Base-by-base conservation (phyloP, 2,797 vertebrate species). In the Alcedo atthis region DNA sequence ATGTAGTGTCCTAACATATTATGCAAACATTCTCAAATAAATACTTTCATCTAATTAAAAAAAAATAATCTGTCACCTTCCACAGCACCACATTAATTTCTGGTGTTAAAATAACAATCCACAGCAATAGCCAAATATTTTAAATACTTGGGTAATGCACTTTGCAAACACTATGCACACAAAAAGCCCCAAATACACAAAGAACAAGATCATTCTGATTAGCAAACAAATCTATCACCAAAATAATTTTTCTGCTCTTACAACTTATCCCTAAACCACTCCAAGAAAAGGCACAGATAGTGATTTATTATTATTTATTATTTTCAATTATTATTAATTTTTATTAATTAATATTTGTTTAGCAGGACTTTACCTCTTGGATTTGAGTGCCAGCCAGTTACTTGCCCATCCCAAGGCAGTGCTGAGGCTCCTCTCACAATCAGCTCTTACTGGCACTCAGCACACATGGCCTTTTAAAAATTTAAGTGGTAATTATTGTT, bases 141-240 rank as follows among this genome's bases (percentile, higher is more conserved):
- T 6, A 90, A 93, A 90, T 87, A 85, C 62, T 92, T 86, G 57
- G 0, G 26, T 75, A 75, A 63, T 46, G 84, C 48, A 92, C 64
- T 37, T 37, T 76, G 19, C 83, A 85, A 94, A 83, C 48, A 88
- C 74, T 55, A 84, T 12, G 0, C 48, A 91, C 86, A 91, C 70
- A 19, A 67, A 79, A 78, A 81, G 49, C 5, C 45, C 59, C 73
- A 46, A 19, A 45, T 57, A 77, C 43, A 84, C 46, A 88, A 91
- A 87, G 86, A 90, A 81, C 82, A 95, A 96, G 78, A 90, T 91
- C 19, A 78, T 92, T 91, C 82, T 78, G 43, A 84, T 95, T 89
- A 94, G 81, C 75, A 94, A 87, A 90, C 49, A 90, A 76, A 85
- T 76, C 82, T 92, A 89, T 90, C 24, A 18, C 84, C 89, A 84